Percentiles rank a stretch among this genome's conserved stretches.
These are phyloP conservation scores for Chrysolina americana DNA, from an alignment of 2,888 invertebrate species.

Conservation along the genomic window DNA sequence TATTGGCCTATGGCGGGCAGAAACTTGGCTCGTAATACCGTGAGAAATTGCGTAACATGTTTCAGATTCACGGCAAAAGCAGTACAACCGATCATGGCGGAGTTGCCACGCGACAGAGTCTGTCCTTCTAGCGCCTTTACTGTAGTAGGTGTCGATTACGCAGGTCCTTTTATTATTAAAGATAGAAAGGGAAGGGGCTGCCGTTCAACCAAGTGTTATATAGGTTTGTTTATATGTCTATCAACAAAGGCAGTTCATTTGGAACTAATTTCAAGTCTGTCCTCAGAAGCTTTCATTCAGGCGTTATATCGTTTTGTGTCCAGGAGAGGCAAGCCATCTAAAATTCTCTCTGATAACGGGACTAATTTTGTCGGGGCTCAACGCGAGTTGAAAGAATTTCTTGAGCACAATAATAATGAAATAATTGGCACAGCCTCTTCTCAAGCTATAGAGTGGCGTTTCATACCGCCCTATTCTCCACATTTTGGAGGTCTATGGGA, in stretches of 20 bases:
- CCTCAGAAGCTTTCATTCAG: constrained; percentile 51
- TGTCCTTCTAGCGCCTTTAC: constrained; percentile 38
- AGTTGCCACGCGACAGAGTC: constrained; percentile 10
- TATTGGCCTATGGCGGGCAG: constrained; percentile 49
- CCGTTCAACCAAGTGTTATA: constrained; percentile 37
- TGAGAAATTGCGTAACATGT: constrained; percentile 43
- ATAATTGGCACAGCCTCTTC: not conserved
- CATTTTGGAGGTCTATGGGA: constrained; percentile 43
- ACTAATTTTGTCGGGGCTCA: constrained; percentile 49
- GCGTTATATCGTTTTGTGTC: constrained; percentile 53
- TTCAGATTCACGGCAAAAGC: not conserved
- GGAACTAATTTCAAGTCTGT: constrained; percentile 50
- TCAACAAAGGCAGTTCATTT: constrained; percentile 55
- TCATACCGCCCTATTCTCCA: constrained; percentile 43
- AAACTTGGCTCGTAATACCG: constrained; percentile 37
- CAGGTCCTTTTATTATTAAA: constrained; percentile 39
- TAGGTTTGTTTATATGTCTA: constrained; percentile 43
- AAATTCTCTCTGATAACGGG: constrained; percentile 53
- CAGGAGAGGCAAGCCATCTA: constrained; percentile 51
- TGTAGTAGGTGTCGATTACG: constrained; percentile 40
- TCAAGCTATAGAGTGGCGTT: constrained; percentile 40
- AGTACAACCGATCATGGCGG: constrained; percentile 33
- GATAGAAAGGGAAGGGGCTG: not conserved
- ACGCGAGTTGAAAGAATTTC: constrained; percentile 27
- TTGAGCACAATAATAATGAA: constrained; percentile 18